These are phyloP conservation scores for Actinernus sp. DNA, from an alignment of 92 coral and sea anemone species.

Conservation along the genomic window DNA sequence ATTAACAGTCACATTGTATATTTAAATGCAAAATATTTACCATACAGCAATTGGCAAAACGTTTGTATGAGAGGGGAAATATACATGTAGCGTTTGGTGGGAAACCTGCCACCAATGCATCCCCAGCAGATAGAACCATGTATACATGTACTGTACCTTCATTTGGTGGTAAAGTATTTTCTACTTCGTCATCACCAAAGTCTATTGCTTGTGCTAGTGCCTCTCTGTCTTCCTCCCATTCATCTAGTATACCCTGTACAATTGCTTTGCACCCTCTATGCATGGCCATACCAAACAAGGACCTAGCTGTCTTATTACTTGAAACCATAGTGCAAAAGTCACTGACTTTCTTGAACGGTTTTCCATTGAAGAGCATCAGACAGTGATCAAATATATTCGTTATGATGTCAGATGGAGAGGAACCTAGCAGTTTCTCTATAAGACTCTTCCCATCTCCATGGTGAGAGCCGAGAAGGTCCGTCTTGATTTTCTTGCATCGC, in stretches of 20 bases:
- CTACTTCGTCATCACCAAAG: background rate
- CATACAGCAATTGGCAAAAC: too few species aligned
- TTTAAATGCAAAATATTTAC: too few species aligned
- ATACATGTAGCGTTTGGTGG: too few species aligned
- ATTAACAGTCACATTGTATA: too few species aligned
- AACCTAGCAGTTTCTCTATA: conserved; percentile 58
- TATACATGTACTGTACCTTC: conserved; percentile 52
- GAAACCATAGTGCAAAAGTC: conserved; percentile 43
- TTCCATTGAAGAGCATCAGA: conserved; percentile 39
- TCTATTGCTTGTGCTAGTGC: conserved; percentile 1
- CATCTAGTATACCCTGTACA: conserved; percentile 29
- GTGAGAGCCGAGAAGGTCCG: conserved; percentile 71
- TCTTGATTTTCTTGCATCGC: conserved; percentile 67
- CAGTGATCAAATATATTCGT: conserved; percentile 69
- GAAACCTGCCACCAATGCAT: too few species aligned
- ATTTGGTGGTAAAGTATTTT: conserved; percentile 23
- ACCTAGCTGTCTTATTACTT: conserved; percentile 46
- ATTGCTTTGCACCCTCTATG: conserved; percentile 63
- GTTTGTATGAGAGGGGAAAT: too few species aligned
- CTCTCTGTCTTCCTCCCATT: conserved; percentile 6
- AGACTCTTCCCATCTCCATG: conserved; percentile 76
- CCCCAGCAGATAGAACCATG: too few species aligned
- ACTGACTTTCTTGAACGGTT: conserved; percentile 35
- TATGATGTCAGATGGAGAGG: conserved; percentile 66
- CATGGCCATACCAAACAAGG: conserved; percentile 72